Conservation (phyloP, 2,797 vertebrate species). For the Moxostoma hubbsi region DNA sequence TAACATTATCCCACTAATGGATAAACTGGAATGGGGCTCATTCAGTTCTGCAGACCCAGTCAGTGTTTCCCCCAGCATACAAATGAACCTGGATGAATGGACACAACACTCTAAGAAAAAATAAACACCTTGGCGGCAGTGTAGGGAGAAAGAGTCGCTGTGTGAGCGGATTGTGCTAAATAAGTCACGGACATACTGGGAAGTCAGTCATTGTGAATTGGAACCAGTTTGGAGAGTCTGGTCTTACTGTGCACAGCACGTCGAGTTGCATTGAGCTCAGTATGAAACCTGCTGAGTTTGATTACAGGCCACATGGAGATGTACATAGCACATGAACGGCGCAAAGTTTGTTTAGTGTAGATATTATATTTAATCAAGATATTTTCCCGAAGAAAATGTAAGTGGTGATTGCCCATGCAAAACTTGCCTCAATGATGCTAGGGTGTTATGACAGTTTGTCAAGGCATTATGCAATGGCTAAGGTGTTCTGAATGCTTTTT, state of each 20-base stretch:
- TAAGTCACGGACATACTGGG: slow-evolving; percentile 58
- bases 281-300: slow-evolving; percentile 44
- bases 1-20: slow-evolving; percentile 68
- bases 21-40: slow-evolving; percentile 70
- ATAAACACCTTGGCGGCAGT: slow-evolving; percentile 65
- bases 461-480: neutral
- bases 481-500: neutral
- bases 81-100: slow-evolving; percentile 78
- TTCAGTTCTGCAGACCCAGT: slow-evolving; percentile 73
- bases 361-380: neutral
- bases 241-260: slow-evolving; percentile 41
- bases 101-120: slow-evolving; percentile 73
- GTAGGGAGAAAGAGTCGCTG: slow-evolving; percentile 55
- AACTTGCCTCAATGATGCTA: neutral
- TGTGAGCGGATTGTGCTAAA: slow-evolving; percentile 57
- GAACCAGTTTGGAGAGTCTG: slow-evolving; percentile 48
- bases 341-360: slow-evolving; percentile 10
- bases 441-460: neutral
- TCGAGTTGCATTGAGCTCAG: slow-evolving; percentile 39
- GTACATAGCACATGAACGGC: slow-evolving; percentile 33
- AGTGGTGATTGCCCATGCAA: neutral
- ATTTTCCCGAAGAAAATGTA: neutral
- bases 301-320: slow-evolving; percentile 30
- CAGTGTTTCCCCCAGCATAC: slow-evolving; percentile 71
- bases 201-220: slow-evolving; percentile 53